Percentiles rank a stretch among this genome's conserved stretches.
These are phyloP conservation scores for Heteropelma amictum DNA, from an alignment of 2,888 invertebrate species.

Conservation along the genomic window DNA sequence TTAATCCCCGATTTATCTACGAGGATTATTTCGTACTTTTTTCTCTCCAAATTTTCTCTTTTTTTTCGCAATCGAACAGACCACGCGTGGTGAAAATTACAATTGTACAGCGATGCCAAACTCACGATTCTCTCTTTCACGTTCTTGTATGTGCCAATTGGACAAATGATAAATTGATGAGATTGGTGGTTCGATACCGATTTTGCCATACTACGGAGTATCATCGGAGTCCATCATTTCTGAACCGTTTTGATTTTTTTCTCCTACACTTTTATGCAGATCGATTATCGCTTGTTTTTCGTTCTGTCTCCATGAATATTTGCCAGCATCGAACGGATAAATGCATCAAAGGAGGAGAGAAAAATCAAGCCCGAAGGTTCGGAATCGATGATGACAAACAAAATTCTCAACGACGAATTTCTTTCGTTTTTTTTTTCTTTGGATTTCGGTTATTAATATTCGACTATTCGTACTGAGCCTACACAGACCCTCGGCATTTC, in stretches of 20 bases:
- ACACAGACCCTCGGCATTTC: conserved; percentile 38
- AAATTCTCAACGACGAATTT: neutral
- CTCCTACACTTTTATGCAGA: too few species aligned
- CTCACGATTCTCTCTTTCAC: conserved; percentile 70
- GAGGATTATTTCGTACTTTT: conserved; percentile 4
- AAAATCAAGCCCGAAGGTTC: too few species aligned
- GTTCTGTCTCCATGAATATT: neutral
- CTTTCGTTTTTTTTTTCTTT: neutral
- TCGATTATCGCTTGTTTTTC: neutral
- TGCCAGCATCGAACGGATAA: neutral
- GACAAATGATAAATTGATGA: conserved; percentile 62
- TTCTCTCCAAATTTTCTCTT: conserved; percentile 9
- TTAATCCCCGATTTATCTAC: conserved; percentile 18
- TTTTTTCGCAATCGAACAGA: conserved; percentile 31
- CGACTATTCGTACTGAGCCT: neutral
- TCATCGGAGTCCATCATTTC: too few species aligned
- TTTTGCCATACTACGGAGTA: too few species aligned
- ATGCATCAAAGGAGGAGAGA: too few species aligned
- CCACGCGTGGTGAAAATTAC: conserved; percentile 28
- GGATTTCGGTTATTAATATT: neutral
- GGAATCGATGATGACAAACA: too few species aligned
- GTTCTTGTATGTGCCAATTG: conserved; percentile 69
- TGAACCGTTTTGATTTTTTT: too few species aligned
- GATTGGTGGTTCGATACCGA: conserved; percentile 69
- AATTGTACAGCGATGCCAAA: conserved; percentile 77